Conservation (phyloP, 2,113 vertebrate species). For the Rafetus swinhoei region DNA sequence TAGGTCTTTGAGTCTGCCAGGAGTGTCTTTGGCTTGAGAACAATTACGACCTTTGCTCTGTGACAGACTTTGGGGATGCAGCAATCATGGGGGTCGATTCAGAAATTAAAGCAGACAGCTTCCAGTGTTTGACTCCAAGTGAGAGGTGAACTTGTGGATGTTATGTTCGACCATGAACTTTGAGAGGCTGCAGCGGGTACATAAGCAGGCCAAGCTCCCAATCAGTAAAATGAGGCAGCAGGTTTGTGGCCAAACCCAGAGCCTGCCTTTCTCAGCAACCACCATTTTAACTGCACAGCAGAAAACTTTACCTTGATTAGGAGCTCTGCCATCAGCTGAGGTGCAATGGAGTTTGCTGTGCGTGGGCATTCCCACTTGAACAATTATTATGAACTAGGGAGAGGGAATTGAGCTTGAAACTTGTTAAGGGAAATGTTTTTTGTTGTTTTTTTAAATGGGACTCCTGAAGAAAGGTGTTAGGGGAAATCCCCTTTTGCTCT, state of each 20-base stretch:
- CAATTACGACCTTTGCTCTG: background rate
- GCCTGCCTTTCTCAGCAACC: background rate
- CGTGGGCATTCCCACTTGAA: background rate
- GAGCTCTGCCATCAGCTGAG: background rate
- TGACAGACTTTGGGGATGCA: background rate
- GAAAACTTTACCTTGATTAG: background rate
- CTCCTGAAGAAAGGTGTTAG: background rate
- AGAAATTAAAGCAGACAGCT: background rate
- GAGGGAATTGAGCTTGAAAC: background rate
- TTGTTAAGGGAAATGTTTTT: background rate
- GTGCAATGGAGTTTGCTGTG: background rate
- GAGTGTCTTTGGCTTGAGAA: background rate
- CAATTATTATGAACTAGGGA: background rate
- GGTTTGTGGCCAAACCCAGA: background rate
- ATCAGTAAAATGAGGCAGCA: background rate
- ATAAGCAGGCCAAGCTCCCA: background rate
- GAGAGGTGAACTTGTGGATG: background rate
- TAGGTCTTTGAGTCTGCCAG: background rate
- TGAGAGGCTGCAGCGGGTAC: background rate
- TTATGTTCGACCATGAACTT: background rate
- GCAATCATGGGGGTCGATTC: background rate
- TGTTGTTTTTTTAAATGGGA: background rate
- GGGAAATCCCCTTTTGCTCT: background rate
- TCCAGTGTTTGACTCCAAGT: background rate
- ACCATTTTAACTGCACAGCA: background rate